Base-by-base conservation (phyloP, 2,888 invertebrate species). In the Leptopilina syphax region DNA sequence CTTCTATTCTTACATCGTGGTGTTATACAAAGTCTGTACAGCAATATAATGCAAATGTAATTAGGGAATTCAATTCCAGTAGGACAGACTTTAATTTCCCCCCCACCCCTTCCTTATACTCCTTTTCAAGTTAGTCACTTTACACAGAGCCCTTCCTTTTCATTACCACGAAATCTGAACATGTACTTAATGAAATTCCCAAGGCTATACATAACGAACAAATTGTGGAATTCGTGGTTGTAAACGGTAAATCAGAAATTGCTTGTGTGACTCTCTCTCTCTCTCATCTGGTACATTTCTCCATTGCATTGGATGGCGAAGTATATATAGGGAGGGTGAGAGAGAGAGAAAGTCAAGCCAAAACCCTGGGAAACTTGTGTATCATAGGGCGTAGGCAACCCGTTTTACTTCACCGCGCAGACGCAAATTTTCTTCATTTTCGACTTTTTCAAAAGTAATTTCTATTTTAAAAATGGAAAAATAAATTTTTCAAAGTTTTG, bases 301-400 rank as follows among this genome's bases (percentile, higher is more conserved):
- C 13, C 27, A 57, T 57, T 54, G 27, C 34, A 34, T 34, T 34
- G 34, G 34, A 34, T 34, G 34, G 34, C 34, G 34, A 34, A 34
- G 34, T 34, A 34, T 34, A 27, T 27, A 27, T 27, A 34, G 3
- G 34, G 3, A 34, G 3, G 4, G 57, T 13, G 70, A 73, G 13
- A 2, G 47, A 2, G 47, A 44, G 8, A 34, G 41, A 18, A 67
- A 44, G 18, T 50, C 50, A 41, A 47, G 50, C 47, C 50, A 50
- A 73, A 73, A 27, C 70, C 70, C 70, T 50, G 70, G 70, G 57
- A 73, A 73, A 73, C 70, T 73, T n/a, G 70, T n/a, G 70, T 73
- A 57, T 57, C 13, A 57, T 24, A 73, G 57, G 70, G 70, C 57
- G 50, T 54, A 70, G 50, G 50, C 68, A 70, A 34, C 34, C 57